Evolutionary conservation across 2,888 invertebrate genomes (phyloP).

Genomic region (Thalpophila matura): DNA sequence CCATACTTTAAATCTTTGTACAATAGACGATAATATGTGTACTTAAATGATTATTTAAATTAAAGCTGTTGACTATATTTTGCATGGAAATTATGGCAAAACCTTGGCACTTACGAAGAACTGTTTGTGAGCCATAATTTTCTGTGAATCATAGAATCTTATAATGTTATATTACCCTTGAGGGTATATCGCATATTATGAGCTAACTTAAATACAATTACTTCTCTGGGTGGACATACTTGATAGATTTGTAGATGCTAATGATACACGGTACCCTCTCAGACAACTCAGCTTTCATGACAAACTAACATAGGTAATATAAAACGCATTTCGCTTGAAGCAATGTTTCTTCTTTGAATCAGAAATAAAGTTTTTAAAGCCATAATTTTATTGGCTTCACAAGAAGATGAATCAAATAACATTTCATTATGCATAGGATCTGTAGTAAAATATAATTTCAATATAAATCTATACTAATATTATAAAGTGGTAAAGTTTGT

Average conservation of each 20-base stretch:
- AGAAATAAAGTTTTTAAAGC: background rate
- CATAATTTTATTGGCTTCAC: slow-evolving; percentile 3
- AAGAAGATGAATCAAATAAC: background rate
- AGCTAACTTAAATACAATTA: slow-evolving; percentile 26
- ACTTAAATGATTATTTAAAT: slow-evolving; percentile 65
- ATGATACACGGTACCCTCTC: slow-evolving; percentile 27
- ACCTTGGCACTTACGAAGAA: slow-evolving; percentile 26
- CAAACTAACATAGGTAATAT: slow-evolving; percentile 16
- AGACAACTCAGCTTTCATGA: slow-evolving; percentile 25
- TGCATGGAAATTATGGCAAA: slow-evolving; percentile 48
- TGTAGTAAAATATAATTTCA: slow-evolving; percentile 12
- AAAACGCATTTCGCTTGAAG: slow-evolving; percentile 4
- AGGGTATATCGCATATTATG: slow-evolving; percentile 17
- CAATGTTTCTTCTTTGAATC: slow-evolving; percentile 16
- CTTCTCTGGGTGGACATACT: slow-evolving; percentile 12
- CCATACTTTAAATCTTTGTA: slow-evolving; percentile 52
- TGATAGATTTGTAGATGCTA: slow-evolving; percentile 47
- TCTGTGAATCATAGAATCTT: slow-evolving; percentile 38
- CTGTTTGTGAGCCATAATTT: slow-evolving; percentile 47
- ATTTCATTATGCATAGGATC: background rate
- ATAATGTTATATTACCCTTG: slow-evolving; percentile 19
- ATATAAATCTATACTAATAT: no score
- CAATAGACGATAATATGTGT: slow-evolving; percentile 56
- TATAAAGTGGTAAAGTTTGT: no score
- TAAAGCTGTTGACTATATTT: slow-evolving; percentile 55